Evolutionary conservation across 2,797 vertebrate genomes (phyloP).

Genomic region (Aulostomus chinensis): DNA sequence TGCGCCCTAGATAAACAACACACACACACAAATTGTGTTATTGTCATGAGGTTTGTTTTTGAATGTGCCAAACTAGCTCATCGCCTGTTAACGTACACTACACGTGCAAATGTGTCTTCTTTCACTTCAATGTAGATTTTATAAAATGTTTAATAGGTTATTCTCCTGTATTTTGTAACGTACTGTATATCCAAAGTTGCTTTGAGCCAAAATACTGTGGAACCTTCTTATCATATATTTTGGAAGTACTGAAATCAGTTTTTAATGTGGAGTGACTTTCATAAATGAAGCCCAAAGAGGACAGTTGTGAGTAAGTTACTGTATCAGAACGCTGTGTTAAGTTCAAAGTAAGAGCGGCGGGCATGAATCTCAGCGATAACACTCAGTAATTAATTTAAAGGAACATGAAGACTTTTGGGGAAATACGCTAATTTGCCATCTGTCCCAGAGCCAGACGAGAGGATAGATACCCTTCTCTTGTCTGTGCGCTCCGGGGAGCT

Average conservation of each 20-base stretch:
- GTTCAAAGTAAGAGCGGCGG: too few species aligned
- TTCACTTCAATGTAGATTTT: not conserved
- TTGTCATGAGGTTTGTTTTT: slow-evolving; percentile 16
- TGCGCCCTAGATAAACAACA: slow-evolving; percentile 39
- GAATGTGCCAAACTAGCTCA: slow-evolving; percentile 3
- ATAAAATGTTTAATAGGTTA: not conserved
- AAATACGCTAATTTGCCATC: too few species aligned
- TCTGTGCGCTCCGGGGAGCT: too few species aligned
- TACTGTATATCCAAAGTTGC: not conserved
- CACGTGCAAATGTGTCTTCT: too few species aligned
- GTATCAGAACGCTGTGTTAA: too few species aligned
- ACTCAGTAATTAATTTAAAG: too few species aligned
- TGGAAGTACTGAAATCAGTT: not conserved
- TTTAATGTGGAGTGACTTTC: slow-evolving; percentile 6
- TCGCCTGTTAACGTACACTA: slow-evolving; percentile 4
- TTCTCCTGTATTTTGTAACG: not conserved
- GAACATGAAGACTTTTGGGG: too few species aligned
- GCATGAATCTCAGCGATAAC: too few species aligned
- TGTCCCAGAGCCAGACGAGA: too few species aligned
- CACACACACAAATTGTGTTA: slow-evolving; percentile 32
- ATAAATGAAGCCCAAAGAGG: not conserved
- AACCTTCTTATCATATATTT: not conserved
- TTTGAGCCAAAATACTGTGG: not conserved
- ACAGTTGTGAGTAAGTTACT: slow-evolving; percentile 9
- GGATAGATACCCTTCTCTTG: too few species aligned